phyloP scores from a whole-genome alignment of 2,113 vertebrate species.

The Agapornis roseicollis region DNA sequence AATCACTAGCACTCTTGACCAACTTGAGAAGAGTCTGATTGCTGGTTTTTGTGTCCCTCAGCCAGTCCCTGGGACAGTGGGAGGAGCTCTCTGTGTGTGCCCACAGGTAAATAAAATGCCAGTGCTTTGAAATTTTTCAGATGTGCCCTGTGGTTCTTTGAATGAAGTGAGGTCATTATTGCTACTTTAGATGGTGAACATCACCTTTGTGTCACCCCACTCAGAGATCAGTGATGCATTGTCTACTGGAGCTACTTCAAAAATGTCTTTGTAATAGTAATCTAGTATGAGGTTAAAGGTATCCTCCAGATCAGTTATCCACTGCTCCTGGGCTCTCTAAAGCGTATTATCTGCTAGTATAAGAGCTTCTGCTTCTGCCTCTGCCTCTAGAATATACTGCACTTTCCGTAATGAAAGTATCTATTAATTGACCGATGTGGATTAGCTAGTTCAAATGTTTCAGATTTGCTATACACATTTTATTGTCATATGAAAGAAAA shows the following conservation, averaged over 20 bases:
- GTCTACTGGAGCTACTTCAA: background rate
- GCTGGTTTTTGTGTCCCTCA: background rate
- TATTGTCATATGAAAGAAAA: background rate
- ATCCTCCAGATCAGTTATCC: background rate
- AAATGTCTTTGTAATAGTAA: background rate
- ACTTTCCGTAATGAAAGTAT: background rate
- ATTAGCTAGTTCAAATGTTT: background rate
- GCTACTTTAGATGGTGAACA: background rate
- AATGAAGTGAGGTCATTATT: background rate
- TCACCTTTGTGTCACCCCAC: background rate
- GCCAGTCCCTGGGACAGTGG: background rate
- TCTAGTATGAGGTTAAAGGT: background rate
- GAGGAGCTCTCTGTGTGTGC: background rate
- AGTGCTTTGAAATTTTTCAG: background rate
- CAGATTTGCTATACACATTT: background rate
- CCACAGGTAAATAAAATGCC: accelerated
- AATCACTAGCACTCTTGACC: background rate
- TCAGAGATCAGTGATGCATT: background rate
- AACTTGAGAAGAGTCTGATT: background rate
- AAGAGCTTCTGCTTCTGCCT: background rate
- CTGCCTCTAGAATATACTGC: background rate
- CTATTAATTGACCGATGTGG: background rate
- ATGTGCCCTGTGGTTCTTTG: background rate
- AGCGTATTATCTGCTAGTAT: background rate
- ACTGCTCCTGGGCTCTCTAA: background rate